Conservation (phyloP, 2,888 invertebrate genomes). For the Chrysolina oricalcia region DNA sequence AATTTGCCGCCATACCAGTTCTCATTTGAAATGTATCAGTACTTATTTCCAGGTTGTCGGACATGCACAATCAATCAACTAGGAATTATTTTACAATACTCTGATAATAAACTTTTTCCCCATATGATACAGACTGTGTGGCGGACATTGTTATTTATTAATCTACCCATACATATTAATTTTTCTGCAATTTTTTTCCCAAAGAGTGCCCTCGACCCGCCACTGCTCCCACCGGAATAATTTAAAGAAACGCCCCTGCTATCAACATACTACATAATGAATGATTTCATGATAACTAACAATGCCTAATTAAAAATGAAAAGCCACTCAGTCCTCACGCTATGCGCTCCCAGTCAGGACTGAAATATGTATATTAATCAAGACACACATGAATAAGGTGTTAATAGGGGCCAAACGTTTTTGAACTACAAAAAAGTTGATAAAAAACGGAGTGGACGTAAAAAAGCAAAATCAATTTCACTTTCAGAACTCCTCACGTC, state of each 20-base stretch:
- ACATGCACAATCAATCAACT: too few species aligned
- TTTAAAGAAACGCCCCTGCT: slow-evolving; percentile 10
- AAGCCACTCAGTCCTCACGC: slow-evolving; percentile 9
- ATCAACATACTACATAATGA: slow-evolving; percentile 12
- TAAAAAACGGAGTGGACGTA: slow-evolving; percentile 27
- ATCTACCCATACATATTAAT: too few species aligned
- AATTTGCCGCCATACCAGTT: too few species aligned
- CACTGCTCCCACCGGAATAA: not conserved
- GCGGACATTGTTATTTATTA: too few species aligned
- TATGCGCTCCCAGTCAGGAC: slow-evolving; percentile 12
- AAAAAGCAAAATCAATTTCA: slow-evolving; percentile 42
- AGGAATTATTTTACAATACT: too few species aligned
- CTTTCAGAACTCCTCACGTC: slow-evolving; percentile 26
- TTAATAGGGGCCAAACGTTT: slow-evolving; percentile 42
- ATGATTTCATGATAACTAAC: slow-evolving; percentile 13
- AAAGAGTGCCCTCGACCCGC: not conserved
- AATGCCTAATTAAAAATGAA: slow-evolving; percentile 24
- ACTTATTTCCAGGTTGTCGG: too few species aligned
- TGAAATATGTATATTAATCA: slow-evolving; percentile 28
- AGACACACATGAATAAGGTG: slow-evolving; percentile 41
- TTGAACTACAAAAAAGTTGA: slow-evolving; percentile 25
- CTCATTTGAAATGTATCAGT: too few species aligned
- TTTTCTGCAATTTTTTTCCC: too few species aligned
- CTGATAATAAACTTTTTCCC: too few species aligned
- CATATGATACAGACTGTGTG: too few species aligned